These are phyloP conservation scores for Keiferia lycopersicella DNA, from an alignment of 2,888 invertebrate genomes.

Conservation along the genomic window DNA sequence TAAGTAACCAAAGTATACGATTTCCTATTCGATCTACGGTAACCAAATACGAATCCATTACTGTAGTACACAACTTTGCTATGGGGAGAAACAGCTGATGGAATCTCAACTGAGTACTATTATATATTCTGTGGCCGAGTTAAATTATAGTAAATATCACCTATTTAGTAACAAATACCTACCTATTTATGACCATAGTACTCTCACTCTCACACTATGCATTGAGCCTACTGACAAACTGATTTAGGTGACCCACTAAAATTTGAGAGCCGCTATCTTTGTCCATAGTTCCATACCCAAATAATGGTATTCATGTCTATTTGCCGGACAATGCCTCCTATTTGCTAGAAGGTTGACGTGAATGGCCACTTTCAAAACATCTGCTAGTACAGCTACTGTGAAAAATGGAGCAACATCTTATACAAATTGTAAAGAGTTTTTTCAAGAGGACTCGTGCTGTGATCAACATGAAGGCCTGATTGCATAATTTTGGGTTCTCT, in stretches of 20 bases:
- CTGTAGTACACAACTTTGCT: background rate
- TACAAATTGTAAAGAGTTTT: conserved; percentile 36
- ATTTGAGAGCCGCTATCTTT: conserved; percentile 11
- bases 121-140: no score
- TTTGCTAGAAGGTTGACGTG: conserved; percentile 40
- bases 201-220: no score
- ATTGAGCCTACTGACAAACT: no score
- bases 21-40: background rate
- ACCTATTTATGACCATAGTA: no score
- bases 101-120: background rate
- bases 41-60: background rate
- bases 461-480: conserved; percentile 27
- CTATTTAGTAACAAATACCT: no score
- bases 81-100: background rate
- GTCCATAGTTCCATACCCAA: conserved; percentile 33
- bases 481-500: conserved; percentile 28
- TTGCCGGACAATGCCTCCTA: conserved; percentile 43
- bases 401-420: conserved; percentile 19
- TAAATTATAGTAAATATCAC: no score
- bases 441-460: conserved; percentile 42
- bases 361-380: conserved; percentile 29
- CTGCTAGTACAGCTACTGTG: conserved; percentile 13
- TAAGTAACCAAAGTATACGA: conserved; percentile 6
- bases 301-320: conserved; percentile 41
- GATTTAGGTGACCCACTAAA: background rate